A percentile compares a stretch with the other conserved stretches of the same genome.
Evolutionary conservation across 2,113 vertebrate species (phyloP).

Genomic region (Numida meleagris): DNA sequence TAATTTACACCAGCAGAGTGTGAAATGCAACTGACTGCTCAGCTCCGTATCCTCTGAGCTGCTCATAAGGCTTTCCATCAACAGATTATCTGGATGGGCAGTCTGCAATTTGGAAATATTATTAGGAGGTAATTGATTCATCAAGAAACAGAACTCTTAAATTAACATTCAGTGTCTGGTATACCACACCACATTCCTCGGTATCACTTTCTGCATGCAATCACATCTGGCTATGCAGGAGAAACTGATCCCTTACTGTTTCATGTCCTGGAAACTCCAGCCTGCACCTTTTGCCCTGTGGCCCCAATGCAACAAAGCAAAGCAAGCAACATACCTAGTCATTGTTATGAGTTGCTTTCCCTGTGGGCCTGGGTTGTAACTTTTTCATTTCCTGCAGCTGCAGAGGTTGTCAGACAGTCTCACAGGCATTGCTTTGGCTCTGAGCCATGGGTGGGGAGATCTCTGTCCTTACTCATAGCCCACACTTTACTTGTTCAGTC

Average conservation of each 20-base stretch:
- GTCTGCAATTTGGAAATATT: neutral
- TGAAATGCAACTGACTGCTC: neutral
- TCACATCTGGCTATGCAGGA: accelerated
- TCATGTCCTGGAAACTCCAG: neutral
- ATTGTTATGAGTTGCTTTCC: constrained; percentile 11
- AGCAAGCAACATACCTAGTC: neutral
- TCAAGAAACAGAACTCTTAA: neutral
- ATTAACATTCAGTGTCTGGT: neutral
- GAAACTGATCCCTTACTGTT: neutral
- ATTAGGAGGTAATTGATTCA: neutral
- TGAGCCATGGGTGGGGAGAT: constrained; percentile 6
- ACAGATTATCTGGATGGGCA: neutral
- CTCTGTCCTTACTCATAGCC: constrained; percentile 3
- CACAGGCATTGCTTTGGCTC: constrained; percentile 8
- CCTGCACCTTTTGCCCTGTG: neutral
- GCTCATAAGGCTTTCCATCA: neutral
- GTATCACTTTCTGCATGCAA: neutral
- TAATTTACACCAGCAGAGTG: neutral
- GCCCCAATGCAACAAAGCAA: neutral
- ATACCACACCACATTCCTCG: neutral
- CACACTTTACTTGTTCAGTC: neutral
- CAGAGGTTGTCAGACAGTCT: constrained; percentile 19
- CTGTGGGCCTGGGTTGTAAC: constrained; percentile 25
- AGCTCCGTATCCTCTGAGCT: neutral
- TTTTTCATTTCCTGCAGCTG: constrained; percentile 70